Evolutionary conservation across 2,888 invertebrate species (phyloP), one percentile per base, ranked within the genome.

Genomic region (Pterobdella sp.): DNA sequence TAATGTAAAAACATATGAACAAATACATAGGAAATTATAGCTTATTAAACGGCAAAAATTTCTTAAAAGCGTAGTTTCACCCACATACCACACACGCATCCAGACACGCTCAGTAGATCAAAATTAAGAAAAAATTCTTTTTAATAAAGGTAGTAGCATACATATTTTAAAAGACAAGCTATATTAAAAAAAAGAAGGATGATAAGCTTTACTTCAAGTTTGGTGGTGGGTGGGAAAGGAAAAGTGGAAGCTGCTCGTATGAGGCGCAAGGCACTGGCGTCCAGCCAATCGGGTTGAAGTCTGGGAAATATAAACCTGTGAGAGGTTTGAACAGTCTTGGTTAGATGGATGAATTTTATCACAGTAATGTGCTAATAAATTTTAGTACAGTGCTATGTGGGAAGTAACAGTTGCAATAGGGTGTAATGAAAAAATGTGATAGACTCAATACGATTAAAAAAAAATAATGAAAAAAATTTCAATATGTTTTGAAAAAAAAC

Each of bases 241-340:
- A 74, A 32, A 64, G 73, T 31, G 72, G 76, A 7, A 49, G 66
- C 68, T 77, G 77, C 14, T 73, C 60, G 26, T 36, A 60, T 32
- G 68, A 74, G 68, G 77, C 77, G 63, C 77, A 77, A 2, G 77
- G 77, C 22, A 77, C 77, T 10, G 74, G 56, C 18, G 76, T 73
- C 76, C 76, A 77, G 1, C 75, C 75, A 37, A 78, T 72, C 1
- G 78, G 78, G 68, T 76, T 76, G 63, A 69, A 52, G 56, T 75
- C 71, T 35, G 77, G 75, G 68, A 78, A 78, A 60, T 77, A 76
- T 35, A 78, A 31, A 18, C 78, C 71, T 71, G 60, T n/a, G 63
- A 34, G 2, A 7, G 31, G 32, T 2, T n/a, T n/a, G n/a, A n/a
- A n/a, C n/a, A n/a, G n/a, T n/a, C n/a, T n/a, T n/a, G n/a, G n/a